phyloP scores from a whole-genome alignment of 2,797 vertebrate species.

The Meriones psammophilus region DNA sequence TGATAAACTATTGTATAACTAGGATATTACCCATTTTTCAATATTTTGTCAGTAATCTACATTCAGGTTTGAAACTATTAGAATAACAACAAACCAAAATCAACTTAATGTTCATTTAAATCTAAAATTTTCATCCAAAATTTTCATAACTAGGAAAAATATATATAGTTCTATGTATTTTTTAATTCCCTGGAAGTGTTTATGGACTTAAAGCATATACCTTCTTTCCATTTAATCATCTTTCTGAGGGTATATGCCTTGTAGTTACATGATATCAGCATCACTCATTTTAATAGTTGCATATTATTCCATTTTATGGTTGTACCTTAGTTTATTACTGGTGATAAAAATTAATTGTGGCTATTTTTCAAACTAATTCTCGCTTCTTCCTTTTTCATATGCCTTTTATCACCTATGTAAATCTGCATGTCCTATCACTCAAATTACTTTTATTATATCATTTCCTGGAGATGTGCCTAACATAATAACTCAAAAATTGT shows the following conservation, averaged over 20 bases:
- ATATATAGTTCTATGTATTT: not conserved
- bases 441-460: slow-evolving; percentile 60
- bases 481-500: slow-evolving; percentile 60
- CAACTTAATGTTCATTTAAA: not conserved
- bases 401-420: slow-evolving; percentile 47
- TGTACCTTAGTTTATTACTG: slow-evolving; percentile 68
- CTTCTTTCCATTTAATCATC: slow-evolving; percentile 41
- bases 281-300: slow-evolving; percentile 64
- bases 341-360: slow-evolving; percentile 75
- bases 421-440: slow-evolving; percentile 17
- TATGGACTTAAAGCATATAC: not conserved
- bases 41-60: not conserved
- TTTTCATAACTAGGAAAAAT: not conserved
- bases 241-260: not conserved
- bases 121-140: not conserved
- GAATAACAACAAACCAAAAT: not conserved
- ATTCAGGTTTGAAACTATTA: not conserved
- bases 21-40: not conserved
- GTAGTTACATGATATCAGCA: not conserved
- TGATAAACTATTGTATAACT: not conserved
- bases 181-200: slow-evolving; percentile 20
- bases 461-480: not conserved
- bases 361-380: slow-evolving; percentile 69
- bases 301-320: slow-evolving; percentile 68
- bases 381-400: slow-evolving; percentile 45